These are phyloP conservation scores for Calcarius ornatus DNA, from an alignment of 2,113 vertebrate species.

Conservation along the genomic window DNA sequence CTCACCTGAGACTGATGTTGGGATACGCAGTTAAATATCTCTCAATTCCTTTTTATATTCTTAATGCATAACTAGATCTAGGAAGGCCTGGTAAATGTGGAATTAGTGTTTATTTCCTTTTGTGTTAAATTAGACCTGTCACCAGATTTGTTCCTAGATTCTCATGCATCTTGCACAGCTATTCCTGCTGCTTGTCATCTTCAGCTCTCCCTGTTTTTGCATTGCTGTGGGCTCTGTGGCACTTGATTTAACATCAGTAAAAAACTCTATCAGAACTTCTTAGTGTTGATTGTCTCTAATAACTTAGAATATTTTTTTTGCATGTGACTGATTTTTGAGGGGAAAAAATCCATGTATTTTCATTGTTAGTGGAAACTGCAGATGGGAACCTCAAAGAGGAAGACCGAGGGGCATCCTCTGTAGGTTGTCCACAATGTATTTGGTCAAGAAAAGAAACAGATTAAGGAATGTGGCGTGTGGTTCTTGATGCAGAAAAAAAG, in stretches of 20 bases:
- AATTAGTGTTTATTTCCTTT: neutral
- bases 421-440: neutral
- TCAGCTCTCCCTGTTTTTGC: neutral
- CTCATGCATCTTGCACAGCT: neutral
- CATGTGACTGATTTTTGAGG: neutral
- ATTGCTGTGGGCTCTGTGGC: neutral
- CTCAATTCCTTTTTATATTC: neutral
- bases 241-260: neutral
- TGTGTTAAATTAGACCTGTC: neutral
- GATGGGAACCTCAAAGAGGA: neutral
- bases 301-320: neutral
- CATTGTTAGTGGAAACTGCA: neutral
- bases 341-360: neutral
- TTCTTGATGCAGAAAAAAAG: conserved; percentile 52
- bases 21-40: neutral
- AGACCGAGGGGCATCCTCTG: neutral
- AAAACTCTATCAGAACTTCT: neutral
- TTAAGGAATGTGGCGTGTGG: neutral
- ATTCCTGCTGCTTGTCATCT: neutral
- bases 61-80: neutral
- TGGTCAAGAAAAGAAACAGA: neutral
- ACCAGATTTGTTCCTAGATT: neutral
- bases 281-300: neutral
- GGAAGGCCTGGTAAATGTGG: neutral
- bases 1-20: neutral